Evolutionary conservation across 2,797 vertebrate species (phyloP).

Genomic region (Tragelaphus eurycerus): DNA sequence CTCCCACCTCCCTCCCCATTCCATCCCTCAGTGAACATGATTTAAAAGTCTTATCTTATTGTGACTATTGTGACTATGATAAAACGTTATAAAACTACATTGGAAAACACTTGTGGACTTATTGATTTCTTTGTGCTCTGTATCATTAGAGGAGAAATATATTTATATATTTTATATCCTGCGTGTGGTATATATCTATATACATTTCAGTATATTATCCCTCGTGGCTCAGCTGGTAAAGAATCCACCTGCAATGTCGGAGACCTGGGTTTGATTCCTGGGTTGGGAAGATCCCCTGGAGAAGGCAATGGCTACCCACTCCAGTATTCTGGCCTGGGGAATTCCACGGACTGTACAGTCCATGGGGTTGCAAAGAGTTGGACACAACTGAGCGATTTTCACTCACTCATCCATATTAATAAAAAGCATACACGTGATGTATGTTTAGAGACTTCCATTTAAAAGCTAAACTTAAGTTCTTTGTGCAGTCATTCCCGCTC

Average conservation of each 20-base stretch:
- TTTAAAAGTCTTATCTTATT: background rate
- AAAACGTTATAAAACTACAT: background rate
- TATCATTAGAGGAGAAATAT: background rate
- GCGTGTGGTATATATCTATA: background rate
- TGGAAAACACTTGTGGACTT: background rate
- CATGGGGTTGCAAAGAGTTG: background rate
- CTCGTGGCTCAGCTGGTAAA: background rate
- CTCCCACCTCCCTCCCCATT: background rate
- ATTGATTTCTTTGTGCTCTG: fast-evolving
- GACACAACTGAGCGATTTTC: background rate
- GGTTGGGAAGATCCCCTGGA: background rate
- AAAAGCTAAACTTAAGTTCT: background rate
- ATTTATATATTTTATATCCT: too few relatives aligned
- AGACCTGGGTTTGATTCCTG: background rate
- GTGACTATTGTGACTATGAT: too few relatives aligned
- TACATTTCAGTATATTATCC: background rate
- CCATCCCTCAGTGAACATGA: background rate
- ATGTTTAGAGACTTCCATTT: too few relatives aligned
- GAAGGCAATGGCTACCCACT: background rate
- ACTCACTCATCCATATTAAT: background rate
- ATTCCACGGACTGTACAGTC: background rate
- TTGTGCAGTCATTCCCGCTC: background rate
- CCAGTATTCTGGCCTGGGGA: background rate
- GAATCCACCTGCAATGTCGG: background rate
- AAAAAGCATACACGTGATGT: background rate